phyloP scores from a whole-genome alignment of 2,888 invertebrate genomes.

The Melolontha melolontha region DNA sequence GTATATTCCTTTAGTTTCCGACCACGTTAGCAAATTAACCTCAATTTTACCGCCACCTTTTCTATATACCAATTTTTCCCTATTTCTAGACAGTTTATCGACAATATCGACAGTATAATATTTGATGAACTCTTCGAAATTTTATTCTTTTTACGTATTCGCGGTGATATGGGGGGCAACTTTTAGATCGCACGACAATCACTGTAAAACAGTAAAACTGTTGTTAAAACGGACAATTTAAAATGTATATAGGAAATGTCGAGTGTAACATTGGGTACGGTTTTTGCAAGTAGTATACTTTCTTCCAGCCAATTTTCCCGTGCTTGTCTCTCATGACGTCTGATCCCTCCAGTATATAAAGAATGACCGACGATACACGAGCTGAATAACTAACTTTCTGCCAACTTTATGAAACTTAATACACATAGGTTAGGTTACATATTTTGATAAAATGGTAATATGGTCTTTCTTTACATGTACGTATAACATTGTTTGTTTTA shows the following conservation, averaged over 20 bases:
- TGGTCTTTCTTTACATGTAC: background rate
- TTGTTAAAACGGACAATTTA: constrained; percentile 41
- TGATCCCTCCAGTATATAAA: constrained; percentile 65
- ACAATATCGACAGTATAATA: too few relatives aligned
- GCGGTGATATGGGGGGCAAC: constrained; percentile 15
- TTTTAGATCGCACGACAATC: constrained; percentile 3
- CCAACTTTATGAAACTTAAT: constrained; percentile 53
- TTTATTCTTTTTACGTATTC: constrained; percentile 19
- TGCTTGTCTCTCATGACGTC: constrained; percentile 57
- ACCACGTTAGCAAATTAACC: too few relatives aligned
- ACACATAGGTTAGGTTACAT: constrained; percentile 53
- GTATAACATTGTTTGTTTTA: too few relatives aligned
- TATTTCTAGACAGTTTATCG: too few relatives aligned
- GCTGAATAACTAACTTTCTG: constrained; percentile 62
- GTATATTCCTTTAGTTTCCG: too few relatives aligned
- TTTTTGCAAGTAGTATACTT: constrained; percentile 59
- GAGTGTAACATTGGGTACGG: constrained; percentile 49
- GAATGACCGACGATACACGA: constrained; percentile 65
- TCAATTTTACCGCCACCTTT: too few relatives aligned
- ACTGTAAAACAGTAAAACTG: constrained; percentile 25
- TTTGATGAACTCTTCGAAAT: background rate
- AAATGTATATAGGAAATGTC: constrained; percentile 45
- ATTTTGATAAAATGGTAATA: constrained; percentile 52
- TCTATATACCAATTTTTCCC: too few relatives aligned
- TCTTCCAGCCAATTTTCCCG: constrained; percentile 62